Percentiles rank a stretch among this genome's conserved stretches.
phyloP scores from a whole-genome alignment of 2,113 vertebrate genomes.

The Actenoides hombroni region DNA sequence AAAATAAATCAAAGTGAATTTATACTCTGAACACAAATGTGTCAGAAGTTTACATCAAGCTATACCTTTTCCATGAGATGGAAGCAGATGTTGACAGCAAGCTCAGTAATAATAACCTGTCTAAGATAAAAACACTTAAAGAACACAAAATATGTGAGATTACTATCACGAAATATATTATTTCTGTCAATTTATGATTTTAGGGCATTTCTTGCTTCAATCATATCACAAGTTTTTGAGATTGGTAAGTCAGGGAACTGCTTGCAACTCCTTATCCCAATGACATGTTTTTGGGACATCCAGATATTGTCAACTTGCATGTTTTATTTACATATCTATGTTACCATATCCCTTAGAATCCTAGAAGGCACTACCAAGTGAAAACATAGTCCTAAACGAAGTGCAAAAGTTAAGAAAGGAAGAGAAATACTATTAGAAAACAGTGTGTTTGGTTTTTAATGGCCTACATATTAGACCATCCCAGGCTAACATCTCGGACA shows the following conservation, averaged over 20 bases:
- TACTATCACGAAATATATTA: not conserved
- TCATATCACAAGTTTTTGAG: not conserved
- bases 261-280: not conserved
- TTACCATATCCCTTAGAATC: not conserved
- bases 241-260: not conserved
- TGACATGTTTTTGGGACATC: not conserved
- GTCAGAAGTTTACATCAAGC: conserved; percentile 9
- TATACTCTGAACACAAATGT: not conserved
- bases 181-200: conserved; percentile 20
- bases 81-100: not conserved
- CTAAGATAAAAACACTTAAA: not conserved
- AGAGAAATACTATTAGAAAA: not conserved
- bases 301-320: not conserved
- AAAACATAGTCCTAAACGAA: not conserved
- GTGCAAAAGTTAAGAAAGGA: not conserved
- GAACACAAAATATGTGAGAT: not conserved
- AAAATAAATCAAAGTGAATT: conserved; percentile 33
- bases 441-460: not conserved
- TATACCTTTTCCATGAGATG: conserved; percentile 16
- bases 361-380: not conserved
- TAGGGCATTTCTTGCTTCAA: not conserved
- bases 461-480: not conserved
- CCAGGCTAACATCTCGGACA: not conserved
- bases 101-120: not conserved
- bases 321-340: not conserved